These are phyloP conservation scores for Tenodera sinensis DNA, from an alignment of 2,888 invertebrate species.

Conservation along the genomic window DNA sequence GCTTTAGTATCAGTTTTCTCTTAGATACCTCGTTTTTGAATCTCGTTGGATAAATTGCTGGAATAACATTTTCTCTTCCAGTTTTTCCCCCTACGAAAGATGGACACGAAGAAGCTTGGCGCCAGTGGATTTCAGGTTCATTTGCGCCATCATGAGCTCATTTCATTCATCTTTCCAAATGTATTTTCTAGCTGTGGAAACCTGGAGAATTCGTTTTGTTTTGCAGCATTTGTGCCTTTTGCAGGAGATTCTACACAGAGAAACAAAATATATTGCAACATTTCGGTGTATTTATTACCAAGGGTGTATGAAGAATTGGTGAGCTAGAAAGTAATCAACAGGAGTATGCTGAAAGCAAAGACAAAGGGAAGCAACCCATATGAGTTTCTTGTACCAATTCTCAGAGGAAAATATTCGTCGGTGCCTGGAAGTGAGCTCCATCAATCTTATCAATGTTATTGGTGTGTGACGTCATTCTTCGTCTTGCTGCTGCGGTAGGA, in stretches of 20 bases:
- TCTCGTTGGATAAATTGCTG: background rate
- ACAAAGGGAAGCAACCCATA: background rate
- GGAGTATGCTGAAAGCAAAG: background rate
- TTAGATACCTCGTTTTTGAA: too few relatives aligned
- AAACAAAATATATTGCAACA: background rate
- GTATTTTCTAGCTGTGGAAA: background rate
- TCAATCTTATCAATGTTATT: slow-evolving; percentile 25
- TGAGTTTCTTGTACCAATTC: slow-evolving; percentile 3
- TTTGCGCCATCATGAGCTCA: background rate
- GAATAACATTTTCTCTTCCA: background rate
- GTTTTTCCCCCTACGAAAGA: background rate
- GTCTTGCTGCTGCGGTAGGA: slow-evolving; percentile 10
- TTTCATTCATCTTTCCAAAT: background rate
- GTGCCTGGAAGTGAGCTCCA: slow-evolving; percentile 1
- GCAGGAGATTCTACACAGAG: background rate
- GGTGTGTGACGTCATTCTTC: slow-evolving; percentile 27
- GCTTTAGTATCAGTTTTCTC: background rate
- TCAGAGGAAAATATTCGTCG: background rate
- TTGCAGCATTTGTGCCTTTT: background rate
- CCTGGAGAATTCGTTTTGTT: background rate
- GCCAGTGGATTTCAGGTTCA: background rate
- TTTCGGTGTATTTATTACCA: background rate
- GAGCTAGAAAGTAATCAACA: background rate
- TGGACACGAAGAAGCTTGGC: background rate
- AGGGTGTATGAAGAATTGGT: background rate